Base-by-base conservation (phyloP, 2,888 invertebrate species). In the Atrina japonica region DNA sequence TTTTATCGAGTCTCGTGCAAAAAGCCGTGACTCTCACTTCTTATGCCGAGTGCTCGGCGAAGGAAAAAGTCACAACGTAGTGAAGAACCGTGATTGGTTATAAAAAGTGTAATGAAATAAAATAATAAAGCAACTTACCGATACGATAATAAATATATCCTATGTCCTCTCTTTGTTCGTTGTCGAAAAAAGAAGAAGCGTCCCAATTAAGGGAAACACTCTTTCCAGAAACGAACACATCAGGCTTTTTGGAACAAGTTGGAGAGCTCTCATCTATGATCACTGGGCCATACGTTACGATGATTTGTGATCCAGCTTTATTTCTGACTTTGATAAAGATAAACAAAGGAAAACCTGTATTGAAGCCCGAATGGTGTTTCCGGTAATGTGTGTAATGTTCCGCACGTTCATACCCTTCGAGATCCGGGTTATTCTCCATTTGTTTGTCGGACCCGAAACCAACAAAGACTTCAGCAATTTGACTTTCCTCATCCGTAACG, bases 191-290 rank as follows among this genome's bases (percentile, higher is more conserved):
- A 6, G 53, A 58, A 6, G 40, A 45, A 16, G 65, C 55, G 0
- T 60, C 60, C 81, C 83, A 83, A 2, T 66, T 59, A 5, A 79
- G 27, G 2, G 63, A 21, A 9, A 81, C 35, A 11, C 67, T 9
- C 3, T 66, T 41, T 2, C 30, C 43, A 11, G 50, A 58, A 11
- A 81, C 52, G 3, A 7, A 30, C 0, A 78, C 61, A 1, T 45
- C 16, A 7, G 75, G 55, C 0, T 25, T 47, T 6, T 40, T 18
- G 29, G 41, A 49, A n/a, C 70, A 58, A 0, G 56, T 3, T 3
- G 83, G 83, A 5, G 78, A 75, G 0, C 78, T 75, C 35, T 76
- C 72, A 56, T 82, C 81, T 30, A 78, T 70, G 7, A 78, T n/a
- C 2, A 81, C 21, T 9, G 82, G 82, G 3, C 81, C 82, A 27